Percentiles rank a stretch among this genome's conserved stretches.
Conservation (phyloP, 2,113 vertebrate species). For the Haliaeetus leucogaster region DNA sequence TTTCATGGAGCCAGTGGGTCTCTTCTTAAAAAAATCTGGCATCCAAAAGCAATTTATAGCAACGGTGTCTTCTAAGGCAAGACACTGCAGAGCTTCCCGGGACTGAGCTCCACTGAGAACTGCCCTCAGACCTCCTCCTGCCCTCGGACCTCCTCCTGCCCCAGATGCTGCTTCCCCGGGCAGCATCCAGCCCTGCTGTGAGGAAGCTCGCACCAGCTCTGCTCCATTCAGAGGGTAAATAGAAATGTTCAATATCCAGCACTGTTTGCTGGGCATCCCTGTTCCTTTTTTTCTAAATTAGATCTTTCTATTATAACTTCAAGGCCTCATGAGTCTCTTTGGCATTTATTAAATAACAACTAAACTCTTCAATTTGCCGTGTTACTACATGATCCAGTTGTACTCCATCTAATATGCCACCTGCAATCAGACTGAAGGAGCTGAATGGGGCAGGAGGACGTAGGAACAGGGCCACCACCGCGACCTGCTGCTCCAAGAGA, state of each 20-base stretch:
- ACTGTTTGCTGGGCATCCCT: not conserved
- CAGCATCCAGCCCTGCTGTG: not conserved
- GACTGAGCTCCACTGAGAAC: not conserved
- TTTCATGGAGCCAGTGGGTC: not conserved
- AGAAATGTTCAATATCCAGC: not conserved
- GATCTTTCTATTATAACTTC: slow-evolving; percentile 52
- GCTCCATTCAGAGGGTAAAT: not conserved
- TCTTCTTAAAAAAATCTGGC: not conserved
- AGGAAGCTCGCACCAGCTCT: not conserved
- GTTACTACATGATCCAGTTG: not conserved
- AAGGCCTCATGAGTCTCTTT: slow-evolving; percentile 45
- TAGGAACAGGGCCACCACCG: not conserved
- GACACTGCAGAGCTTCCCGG: not conserved
- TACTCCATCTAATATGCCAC: not conserved
- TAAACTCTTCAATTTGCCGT: slow-evolving; percentile 26
- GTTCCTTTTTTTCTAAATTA: slow-evolving; percentile 11
- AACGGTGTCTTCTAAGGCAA: not conserved
- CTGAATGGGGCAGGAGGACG: not conserved
- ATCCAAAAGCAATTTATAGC: not conserved
- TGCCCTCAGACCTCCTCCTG: not conserved
- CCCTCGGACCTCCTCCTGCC: not conserved
- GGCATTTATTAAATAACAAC: slow-evolving; percentile 65
- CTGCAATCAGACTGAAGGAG: not conserved
- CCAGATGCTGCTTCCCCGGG: not conserved
- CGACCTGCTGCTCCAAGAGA: not conserved